These are phyloP conservation scores for Proterorhinus semilunaris DNA, from an alignment of 2,113 vertebrate genomes.

Conservation along the genomic window DNA sequence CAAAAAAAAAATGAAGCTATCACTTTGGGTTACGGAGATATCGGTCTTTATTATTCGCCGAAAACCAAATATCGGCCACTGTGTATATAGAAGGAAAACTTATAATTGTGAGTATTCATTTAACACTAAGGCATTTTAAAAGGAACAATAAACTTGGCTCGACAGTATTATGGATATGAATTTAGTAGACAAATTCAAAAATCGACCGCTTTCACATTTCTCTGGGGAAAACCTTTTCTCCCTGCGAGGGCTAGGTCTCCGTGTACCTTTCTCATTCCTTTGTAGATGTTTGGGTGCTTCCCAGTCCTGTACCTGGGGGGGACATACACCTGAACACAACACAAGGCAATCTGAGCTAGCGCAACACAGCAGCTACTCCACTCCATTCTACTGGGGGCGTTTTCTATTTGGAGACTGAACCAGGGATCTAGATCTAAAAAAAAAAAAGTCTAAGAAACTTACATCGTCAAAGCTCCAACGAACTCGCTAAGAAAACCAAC, in stretches of 20 bases:
- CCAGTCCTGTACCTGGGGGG: conserved; percentile 41
- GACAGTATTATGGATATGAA: no score
- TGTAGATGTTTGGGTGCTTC: conserved; percentile 34
- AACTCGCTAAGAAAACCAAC: conserved; percentile 49
- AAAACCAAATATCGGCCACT: no score
- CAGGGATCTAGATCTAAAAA: background rate
- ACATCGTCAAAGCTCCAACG: conserved; percentile 79
- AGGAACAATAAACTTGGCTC: no score
- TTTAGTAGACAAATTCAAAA: no score
- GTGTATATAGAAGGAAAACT: no score
- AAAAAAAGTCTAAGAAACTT: conserved; percentile 16
- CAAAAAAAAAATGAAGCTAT: no score
- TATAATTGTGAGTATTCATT: no score
- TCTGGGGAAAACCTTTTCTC: background rate
- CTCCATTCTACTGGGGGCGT: conserved; percentile 1
- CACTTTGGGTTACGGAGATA: no score
- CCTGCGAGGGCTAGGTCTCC: conserved; percentile 1
- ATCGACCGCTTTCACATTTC: no score
- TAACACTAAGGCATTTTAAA: no score
- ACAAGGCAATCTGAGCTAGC: conserved; percentile 44
- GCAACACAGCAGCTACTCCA: conserved; percentile 6
- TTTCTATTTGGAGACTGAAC: background rate
- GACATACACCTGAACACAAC: conserved; percentile 55
- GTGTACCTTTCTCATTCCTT: conserved; percentile 55
- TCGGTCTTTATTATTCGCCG: no score